phyloP scores from a whole-genome alignment of 2,888 invertebrate genomes.

The Erebia ligea region DNA sequence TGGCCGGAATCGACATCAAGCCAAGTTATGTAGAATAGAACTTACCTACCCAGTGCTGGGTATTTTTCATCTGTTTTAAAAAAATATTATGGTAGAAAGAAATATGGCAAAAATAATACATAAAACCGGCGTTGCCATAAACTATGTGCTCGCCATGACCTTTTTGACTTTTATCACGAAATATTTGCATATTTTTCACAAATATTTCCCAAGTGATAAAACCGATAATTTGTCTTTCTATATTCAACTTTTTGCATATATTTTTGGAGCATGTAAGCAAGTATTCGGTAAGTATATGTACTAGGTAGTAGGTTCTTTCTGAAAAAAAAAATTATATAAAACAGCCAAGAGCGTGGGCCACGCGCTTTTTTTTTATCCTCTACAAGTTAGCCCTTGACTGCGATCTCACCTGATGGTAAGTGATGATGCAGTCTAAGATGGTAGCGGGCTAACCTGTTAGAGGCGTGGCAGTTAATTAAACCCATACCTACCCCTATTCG shows the following conservation, averaged over 20 bases:
- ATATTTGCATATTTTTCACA: conserved; percentile 15
- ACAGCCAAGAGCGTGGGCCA: too few species aligned
- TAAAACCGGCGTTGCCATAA: conserved; percentile 33
- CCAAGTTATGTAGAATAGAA: too few species aligned
- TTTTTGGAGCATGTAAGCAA: neutral
- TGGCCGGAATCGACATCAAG: too few species aligned
- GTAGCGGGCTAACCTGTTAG: too few species aligned
- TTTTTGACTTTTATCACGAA: conserved; percentile 34
- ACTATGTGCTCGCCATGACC: conserved; percentile 33
- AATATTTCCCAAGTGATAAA: conserved; percentile 4
- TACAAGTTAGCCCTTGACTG: too few species aligned
- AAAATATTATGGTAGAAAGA: conserved; percentile 23
- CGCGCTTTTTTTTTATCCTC: too few species aligned
- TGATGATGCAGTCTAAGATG: too few species aligned
- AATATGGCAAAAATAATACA: conserved; percentile 33
- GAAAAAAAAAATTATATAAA: too few species aligned
- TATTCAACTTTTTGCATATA: neutral
- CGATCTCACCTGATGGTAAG: too few species aligned
- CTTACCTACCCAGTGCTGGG: neutral
- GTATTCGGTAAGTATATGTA: neutral
- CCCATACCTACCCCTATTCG: too few species aligned
- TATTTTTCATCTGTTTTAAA: neutral
- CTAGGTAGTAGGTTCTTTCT: neutral
- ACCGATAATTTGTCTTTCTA: neutral
- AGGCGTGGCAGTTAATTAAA: too few species aligned